phyloP scores from a whole-genome alignment of 92 coral and sea anemone species.

The Porites divaricata region DNA sequence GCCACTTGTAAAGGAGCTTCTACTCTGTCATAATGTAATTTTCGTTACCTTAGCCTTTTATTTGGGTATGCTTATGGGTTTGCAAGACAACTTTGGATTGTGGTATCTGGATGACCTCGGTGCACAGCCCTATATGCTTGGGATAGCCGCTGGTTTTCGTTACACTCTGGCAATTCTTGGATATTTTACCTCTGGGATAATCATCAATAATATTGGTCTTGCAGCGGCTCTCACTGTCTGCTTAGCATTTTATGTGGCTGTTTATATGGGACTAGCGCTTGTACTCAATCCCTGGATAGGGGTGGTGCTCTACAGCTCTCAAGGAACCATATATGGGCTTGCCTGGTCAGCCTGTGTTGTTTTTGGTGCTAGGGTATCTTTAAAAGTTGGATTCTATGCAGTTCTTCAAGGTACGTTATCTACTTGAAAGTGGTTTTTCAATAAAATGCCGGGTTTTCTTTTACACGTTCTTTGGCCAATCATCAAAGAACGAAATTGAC shows the following conservation, averaged over 20 bases:
- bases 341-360: constrained; percentile 52
- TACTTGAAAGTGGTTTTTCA: too few species aligned
- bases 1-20: background rate
- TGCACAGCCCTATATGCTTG: constrained; percentile 47
- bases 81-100: constrained; percentile 51
- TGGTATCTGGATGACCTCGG: constrained; percentile 75
- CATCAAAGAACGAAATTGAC: too few species aligned
- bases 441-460: too few species aligned
- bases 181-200: constrained; percentile 22
- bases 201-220: constrained; percentile 32
- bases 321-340: constrained; percentile 36
- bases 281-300: constrained; percentile 48
- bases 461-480: too few species aligned
- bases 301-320: constrained; percentile 25
- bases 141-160: constrained; percentile 53
- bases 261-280: constrained; percentile 35
- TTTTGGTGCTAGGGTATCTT: constrained; percentile 53
- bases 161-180: constrained; percentile 16
- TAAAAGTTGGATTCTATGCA: constrained; percentile 45
- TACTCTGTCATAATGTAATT: constrained; percentile 1
- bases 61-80: constrained; percentile 47
- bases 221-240: constrained; percentile 20
- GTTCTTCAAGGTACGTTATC: constrained; percentile 41
- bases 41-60: background rate
- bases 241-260: constrained; percentile 9